Evolutionary conservation across 2,797 vertebrate genomes (phyloP), one percentile per base, ranked within the genome.

Genomic region (Gobionotothen gibberifrons): DNA sequence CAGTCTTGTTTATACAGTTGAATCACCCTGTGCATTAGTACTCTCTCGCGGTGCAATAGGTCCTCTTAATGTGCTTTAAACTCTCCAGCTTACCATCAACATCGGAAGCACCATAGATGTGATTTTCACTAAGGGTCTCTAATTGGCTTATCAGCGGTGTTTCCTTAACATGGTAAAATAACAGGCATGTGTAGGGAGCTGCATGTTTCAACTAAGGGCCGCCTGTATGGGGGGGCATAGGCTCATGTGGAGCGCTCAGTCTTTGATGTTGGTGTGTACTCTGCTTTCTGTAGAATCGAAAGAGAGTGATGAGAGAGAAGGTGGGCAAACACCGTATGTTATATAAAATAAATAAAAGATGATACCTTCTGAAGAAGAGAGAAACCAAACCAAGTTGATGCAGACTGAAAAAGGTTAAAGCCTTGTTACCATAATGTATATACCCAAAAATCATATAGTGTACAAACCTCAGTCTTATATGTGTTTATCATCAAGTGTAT

Each of bases 41-140:
- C 29, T 61, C 53, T 56, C 53, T 64, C 42, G 39, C 42, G 3
- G 51, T 36, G 49, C 17, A 81, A 82, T 87, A 60, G 40, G 79
- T 86, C 64, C 68, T 69, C 29, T 70, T 79, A 78, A 85, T 76
- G 78, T 76, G 40, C 36, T 79, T 60, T 74, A 71, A 76, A 74
- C 49, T 58, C 43, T 22, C 21, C 26, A 53, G 69, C 42, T 62
- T 43, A 42, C 65, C 60, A 74, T 78, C 43, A 69, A 74, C 47
- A 56, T 62, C 1, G 12, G 21, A 56, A 64, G 53, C 54, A 13
- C 48, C 5, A 9, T 16, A 19, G 29, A 76, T 69, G 76, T 69
- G 53, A 74, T 67, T 79, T 86, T 65, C 67, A 75, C 39, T 49
- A 22, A 67, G 19, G 54, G 13, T 47, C 44, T 69, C 44, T 80